phyloP scores from a whole-genome alignment of 2,113 vertebrate genomes.

The Leucoraja erinaceus region DNA sequence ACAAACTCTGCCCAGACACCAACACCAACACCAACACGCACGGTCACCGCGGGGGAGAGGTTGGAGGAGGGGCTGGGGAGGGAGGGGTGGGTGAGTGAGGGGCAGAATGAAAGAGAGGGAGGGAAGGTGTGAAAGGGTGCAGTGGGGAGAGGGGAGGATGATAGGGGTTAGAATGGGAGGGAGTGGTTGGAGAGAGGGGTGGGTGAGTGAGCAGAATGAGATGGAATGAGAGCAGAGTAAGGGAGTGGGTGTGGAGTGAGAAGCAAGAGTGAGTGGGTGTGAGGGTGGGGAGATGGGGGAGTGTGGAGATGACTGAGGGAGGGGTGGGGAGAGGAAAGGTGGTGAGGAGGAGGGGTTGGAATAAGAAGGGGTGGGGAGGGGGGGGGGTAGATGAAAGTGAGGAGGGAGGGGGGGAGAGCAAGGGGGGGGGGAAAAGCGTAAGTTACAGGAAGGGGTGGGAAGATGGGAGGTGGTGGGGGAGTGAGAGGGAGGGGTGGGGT shows the following conservation, averaged over 20 bases:
- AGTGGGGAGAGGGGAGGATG: no score
- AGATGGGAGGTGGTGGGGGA: not conserved
- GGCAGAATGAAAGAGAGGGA: constrained; percentile 39
- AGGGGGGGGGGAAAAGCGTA: no score
- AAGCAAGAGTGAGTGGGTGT: constrained; percentile 48
- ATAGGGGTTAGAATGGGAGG: constrained; percentile 26
- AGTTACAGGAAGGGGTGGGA: no score
- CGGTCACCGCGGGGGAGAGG: constrained; percentile 58
- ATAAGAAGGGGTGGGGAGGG: not conserved
- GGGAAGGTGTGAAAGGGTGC: not conserved
- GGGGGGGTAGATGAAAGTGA: not conserved
- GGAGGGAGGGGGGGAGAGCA: no score
- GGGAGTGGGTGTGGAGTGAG: constrained; percentile 41
- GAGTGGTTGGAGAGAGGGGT: not conserved
- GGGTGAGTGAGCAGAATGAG: not conserved
- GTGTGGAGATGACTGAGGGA: constrained; percentile 17
- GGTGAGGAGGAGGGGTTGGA: not conserved
- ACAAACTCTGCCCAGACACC: constrained; percentile 77
- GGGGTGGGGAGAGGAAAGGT: not conserved
- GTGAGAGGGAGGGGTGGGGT: constrained; percentile 39
- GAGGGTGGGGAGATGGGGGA: no score
- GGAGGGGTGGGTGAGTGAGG: constrained; percentile 47
- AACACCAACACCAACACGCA: constrained; percentile 69
- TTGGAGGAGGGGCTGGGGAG: constrained; percentile 46
- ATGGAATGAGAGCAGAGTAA: not conserved